Percentiles rank a stretch among this genome's conserved stretches.
Evolutionary conservation across 2,113 vertebrate genomes (phyloP).

Genomic region (Ciconia stormi): DNA sequence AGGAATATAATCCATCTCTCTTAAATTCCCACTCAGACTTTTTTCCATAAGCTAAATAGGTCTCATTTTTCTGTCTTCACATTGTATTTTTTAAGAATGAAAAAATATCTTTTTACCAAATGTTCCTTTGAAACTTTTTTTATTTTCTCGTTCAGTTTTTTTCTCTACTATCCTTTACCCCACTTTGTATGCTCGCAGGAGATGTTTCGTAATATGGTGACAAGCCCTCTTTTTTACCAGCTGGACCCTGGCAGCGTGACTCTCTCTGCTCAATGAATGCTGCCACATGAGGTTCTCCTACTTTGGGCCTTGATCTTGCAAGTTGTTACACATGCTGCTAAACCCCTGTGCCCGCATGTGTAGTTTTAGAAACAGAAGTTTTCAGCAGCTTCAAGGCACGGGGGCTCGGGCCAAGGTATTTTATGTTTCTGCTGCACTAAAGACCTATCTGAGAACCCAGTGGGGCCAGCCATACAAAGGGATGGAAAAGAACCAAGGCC

Average conservation of each 20-base stretch:
- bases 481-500: not conserved
- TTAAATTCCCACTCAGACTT: conserved; percentile 60
- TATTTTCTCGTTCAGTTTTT: not conserved
- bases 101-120: not conserved
- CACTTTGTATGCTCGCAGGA: not conserved
- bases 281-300: not conserved
- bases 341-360: fast-evolving
- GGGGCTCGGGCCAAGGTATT: not conserved
- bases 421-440: not conserved
- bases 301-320: conserved; percentile 8
- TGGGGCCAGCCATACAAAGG: not conserved
- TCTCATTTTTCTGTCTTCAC: conserved; percentile 62
- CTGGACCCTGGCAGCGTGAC: not conserved
- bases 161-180: not conserved
- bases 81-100: conserved; percentile 25
- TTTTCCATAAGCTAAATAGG: conserved; percentile 58
- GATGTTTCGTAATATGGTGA: not conserved
- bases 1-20: conserved; percentile 65
- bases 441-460: not conserved
- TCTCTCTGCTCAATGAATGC: not conserved
- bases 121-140: not conserved
- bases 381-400: conserved; percentile 1
- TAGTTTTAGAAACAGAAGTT: not conserved
- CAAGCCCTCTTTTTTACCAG: not conserved
- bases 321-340: not conserved